These are phyloP conservation scores for Stenolophus ochropezus DNA, from an alignment of 2,888 invertebrate genomes.

Conservation along the genomic window DNA sequence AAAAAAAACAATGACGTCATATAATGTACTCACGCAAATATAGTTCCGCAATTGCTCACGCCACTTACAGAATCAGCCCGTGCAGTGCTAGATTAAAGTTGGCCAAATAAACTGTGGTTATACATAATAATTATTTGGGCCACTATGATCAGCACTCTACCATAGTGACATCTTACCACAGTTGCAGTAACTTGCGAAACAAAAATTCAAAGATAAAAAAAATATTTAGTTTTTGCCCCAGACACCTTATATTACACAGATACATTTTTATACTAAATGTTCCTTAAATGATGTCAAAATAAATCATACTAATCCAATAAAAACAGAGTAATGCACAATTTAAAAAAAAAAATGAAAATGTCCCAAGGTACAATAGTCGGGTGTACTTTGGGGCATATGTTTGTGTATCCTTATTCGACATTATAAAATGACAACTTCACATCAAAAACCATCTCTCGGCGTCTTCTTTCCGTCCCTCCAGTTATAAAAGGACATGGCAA, in stretches of 20 bases:
- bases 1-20: too few species aligned
- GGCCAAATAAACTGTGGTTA: too few species aligned
- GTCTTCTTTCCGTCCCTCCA: constrained; percentile 1
- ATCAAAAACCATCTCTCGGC: constrained; percentile 2
- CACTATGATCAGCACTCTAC: too few species aligned
- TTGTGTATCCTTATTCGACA: background rate
- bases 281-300: background rate
- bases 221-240: background rate
- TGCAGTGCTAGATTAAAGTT: too few species aligned
- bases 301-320: background rate
- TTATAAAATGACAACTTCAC: background rate
- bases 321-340: background rate
- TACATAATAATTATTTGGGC: too few species aligned
- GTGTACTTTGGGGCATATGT: background rate
- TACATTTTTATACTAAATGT: background rate
- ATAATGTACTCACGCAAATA: too few species aligned
- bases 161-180: too few species aligned
- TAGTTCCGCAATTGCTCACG: too few species aligned
- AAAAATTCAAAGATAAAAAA: background rate
- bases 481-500: constrained; percentile 2
- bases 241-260: background rate
- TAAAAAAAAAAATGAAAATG: background rate
- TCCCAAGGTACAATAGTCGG: background rate
- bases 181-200: too few species aligned
- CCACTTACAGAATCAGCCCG: too few species aligned